Evolutionary conservation across 2,888 invertebrate species (phyloP).

Genomic region (Meganola albula): DNA sequence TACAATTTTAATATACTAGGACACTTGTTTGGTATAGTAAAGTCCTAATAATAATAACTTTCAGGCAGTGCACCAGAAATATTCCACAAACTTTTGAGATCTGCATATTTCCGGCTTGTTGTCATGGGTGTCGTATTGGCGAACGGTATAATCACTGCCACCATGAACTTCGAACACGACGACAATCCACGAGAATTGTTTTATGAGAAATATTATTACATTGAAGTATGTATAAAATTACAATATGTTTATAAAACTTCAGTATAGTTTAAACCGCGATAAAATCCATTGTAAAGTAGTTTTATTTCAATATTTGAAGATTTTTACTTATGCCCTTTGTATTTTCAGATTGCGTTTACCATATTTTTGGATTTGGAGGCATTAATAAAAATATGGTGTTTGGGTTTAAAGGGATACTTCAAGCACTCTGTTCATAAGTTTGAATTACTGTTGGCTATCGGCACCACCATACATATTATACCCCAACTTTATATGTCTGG

Average conservation of each 20-base stretch:
- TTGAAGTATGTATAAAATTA: conserved; percentile 85
- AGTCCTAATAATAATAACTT: conserved; percentile 17
- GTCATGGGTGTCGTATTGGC: conserved; percentile 97
- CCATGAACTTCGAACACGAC: conserved; percentile 96
- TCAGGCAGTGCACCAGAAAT: conserved; percentile 86
- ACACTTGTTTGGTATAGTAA: too few species aligned
- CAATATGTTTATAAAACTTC: too few species aligned
- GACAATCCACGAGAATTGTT: conserved; percentile 88
- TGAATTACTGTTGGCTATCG: conserved; percentile 94
- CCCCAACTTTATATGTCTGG: conserved; percentile 94
- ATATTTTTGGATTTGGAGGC: conserved; percentile 96
- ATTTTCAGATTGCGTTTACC: conserved; percentile 91
- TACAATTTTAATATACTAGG: too few species aligned
- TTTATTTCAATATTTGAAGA: not conserved
- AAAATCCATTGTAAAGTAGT: too few species aligned
- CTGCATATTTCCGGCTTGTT: conserved; percentile 93
- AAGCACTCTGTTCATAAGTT: conserved; percentile 98
- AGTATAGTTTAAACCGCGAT: too few species aligned
- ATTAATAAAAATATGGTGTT: conserved; percentile 97
- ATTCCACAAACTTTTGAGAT: conserved; percentile 90
- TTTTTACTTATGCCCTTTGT: too few species aligned
- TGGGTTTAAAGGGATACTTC: conserved; percentile 96
- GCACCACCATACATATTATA: conserved; percentile 95
- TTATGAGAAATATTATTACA: conserved; percentile 94
- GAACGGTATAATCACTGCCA: conserved; percentile 97